Percentiles rank a stretch among this genome's conserved stretches.
Evolutionary conservation across 2,797 vertebrate genomes (phyloP).

Genomic region (Morelia viridis): DNA sequence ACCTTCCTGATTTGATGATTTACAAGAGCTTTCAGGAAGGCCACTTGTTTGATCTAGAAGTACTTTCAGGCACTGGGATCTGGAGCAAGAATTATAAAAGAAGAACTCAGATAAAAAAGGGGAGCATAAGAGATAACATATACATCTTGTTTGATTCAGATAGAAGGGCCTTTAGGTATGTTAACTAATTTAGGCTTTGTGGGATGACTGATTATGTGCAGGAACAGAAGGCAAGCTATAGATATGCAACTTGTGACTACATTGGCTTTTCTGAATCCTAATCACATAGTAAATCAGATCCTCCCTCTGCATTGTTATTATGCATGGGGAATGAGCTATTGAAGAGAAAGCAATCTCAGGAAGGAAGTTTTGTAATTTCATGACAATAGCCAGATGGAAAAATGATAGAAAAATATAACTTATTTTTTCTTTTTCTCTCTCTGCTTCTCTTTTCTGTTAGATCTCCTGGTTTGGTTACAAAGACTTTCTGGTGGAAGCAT

Average conservation of each 20-base stretch:
- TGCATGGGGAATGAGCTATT: background rate
- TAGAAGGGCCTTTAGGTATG: background rate
- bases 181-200: background rate
- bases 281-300: background rate
- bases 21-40: constrained; percentile 33
- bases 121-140: background rate
- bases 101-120: background rate
- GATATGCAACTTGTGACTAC: background rate
- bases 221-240: background rate
- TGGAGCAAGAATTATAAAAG: background rate
- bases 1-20: constrained; percentile 41
- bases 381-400: background rate
- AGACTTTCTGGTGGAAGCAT: background rate
- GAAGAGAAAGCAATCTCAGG: background rate
- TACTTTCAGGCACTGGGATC: background rate
- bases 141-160: background rate
- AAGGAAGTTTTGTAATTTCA: background rate
- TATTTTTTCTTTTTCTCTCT: background rate
- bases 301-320: background rate
- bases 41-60: constrained; percentile 20
- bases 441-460: background rate
- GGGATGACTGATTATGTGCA: background rate
- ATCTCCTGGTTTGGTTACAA: background rate
- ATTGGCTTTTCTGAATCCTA: background rate
- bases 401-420: background rate